Evolutionary conservation across 2,888 invertebrate genomes (phyloP), one percentile per base, ranked within the genome.

Genomic region (Drosophila mayaguana): DNA sequence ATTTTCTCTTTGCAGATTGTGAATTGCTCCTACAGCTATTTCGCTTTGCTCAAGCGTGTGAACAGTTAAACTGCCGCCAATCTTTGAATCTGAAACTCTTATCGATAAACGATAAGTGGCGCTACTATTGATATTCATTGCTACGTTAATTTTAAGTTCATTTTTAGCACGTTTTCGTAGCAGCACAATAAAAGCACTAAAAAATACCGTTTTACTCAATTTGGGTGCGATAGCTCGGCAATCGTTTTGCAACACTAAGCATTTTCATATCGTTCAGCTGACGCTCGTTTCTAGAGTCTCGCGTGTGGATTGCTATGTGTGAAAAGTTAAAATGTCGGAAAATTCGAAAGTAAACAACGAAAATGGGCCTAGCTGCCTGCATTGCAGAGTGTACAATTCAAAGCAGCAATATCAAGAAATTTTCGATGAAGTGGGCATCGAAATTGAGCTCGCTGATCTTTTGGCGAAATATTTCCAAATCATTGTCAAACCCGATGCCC

Each of bases 391-490:
- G 42, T 32, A 63, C 71, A 73, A 63, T 78, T 61, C 84, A 53
- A 87, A 83, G 32, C 70, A 56, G 3, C 72, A 83, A 32, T 92
- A 81, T 72, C 90, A 91, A 25, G 83, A 90, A 46, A 85, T 92
- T 43, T 92, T 90, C 36, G 91, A 92, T 80, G 91, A 91, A 63
- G 83, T 89, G n/a, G 92, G 92, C 6, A 45, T 82, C 3, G 91
- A 92, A 54, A 68, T 92, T 12, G 89, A 88, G 8, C 69, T 92
- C 40, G 75, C 88, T 12, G 67, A 76, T 34, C 68, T 92, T 18
- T 62, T 92, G 1, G 69, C 70, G 6, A 81, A 84, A 32, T 86
- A 85, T 72, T 92, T 91, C 61, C 50, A 84, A 12, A 50, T 92
- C 8, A 63, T 66, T 36, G 72, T 91, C 3, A 62, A 61, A 4